These are phyloP conservation scores for Rhopalosiphum padi DNA, from an alignment of 1,140 invertebrate species.

Conservation along the genomic window DNA sequence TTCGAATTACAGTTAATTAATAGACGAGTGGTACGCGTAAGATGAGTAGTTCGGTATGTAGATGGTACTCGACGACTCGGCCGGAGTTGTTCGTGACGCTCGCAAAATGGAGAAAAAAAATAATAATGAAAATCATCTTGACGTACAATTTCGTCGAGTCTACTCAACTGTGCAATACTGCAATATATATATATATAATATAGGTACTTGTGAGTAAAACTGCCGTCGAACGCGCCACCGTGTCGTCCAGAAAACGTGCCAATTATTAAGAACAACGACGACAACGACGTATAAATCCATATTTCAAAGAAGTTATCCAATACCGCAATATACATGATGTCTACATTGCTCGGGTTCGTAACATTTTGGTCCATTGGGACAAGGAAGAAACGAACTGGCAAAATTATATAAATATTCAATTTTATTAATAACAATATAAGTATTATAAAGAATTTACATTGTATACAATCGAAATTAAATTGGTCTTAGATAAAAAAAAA, in stretches of 20 bases:
- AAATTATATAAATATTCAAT: neutral
- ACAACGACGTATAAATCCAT: neutral
- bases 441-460: neutral
- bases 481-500: neutral
- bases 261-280: neutral
- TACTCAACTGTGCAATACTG: neutral
- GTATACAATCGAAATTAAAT: neutral
- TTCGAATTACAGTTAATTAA: constrained; percentile 26
- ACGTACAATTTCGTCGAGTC: neutral
- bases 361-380: neutral
- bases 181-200: neutral
- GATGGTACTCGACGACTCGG: neutral
- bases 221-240: neutral
- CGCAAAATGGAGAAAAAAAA: neutral
- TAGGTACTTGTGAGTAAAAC: neutral
- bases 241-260: neutral
- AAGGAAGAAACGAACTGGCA: neutral
- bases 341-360: neutral
- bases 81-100: neutral
- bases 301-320: neutral
- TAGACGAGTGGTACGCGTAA: neutral
- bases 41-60: neutral
- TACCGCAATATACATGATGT: neutral
- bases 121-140: constrained; percentile 4
- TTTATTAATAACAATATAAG: neutral